A percentile compares a stretch with the other conserved stretches of the same genome.
Evolutionary conservation across 2,797 vertebrate species (phyloP).

Genomic region (Neomorphus geoffroyi): DNA sequence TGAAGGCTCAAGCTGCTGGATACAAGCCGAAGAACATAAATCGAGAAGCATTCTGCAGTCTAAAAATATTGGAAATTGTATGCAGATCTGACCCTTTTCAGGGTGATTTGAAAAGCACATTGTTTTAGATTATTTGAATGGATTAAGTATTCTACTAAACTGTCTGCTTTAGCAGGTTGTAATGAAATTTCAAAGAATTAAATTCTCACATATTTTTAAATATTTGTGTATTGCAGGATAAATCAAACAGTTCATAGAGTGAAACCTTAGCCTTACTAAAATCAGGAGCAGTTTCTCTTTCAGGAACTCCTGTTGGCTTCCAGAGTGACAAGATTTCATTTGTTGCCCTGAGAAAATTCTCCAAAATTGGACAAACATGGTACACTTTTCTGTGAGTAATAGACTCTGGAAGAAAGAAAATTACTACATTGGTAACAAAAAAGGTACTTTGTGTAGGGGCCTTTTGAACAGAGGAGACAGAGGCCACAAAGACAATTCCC

Average conservation of each 20-base stretch:
- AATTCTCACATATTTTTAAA: slow-evolving; percentile 51
- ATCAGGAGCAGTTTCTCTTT: neutral
- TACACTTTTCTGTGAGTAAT: neutral
- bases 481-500: neutral
- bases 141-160: slow-evolving; percentile 69
- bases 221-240: slow-evolving; percentile 32
- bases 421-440: neutral
- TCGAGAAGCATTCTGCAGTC: slow-evolving; percentile 35
- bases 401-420: neutral
- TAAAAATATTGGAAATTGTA: slow-evolving; percentile 56
- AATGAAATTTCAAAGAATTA: slow-evolving; percentile 61
- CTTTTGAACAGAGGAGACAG: neutral
- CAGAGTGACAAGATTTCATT: neutral
- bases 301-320: neutral
- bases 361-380: neutral
- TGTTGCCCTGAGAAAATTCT: slow-evolving; percentile 26
- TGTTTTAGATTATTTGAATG: slow-evolving; percentile 62
- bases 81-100: slow-evolving; percentile 30
- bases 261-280: neutral
- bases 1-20: slow-evolving; percentile 46
- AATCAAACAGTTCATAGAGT: slow-evolving; percentile 34
- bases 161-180: slow-evolving; percentile 60
- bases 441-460: neutral
- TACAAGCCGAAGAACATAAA: slow-evolving; percentile 62
- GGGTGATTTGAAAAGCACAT: slow-evolving; percentile 67